Base-by-base conservation (phyloP, 1,140 invertebrate genomes). In the Tetraneura akinire region DNA sequence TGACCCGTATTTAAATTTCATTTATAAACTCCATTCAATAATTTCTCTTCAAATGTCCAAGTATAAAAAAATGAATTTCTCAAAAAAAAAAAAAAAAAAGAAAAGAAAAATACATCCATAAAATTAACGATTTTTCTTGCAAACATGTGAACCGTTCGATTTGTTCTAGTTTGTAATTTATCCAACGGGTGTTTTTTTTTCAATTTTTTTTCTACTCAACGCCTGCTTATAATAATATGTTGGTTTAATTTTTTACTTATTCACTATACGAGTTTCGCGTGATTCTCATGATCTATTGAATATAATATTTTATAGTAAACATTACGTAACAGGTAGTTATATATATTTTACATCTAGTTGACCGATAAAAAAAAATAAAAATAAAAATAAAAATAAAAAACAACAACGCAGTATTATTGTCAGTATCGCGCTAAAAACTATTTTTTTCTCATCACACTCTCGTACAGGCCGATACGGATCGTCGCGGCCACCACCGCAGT, bases 331-430 rank as follows among this genome's bases (percentile, higher is more conserved):
- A 14, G 14, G 14, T 57, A 47, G 21, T 45, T 26, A 62, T 47
- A 78, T 37, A 78, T 62, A n/a, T n/a, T n/a, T n/a, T n/a, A n/a
- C n/a, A n/a, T 4, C 3, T n/a, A 14, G 37, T 45, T 74, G 37
- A 60, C 55, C 74, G 74, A 45, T 29, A 62, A 78, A 76, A 78
- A 78, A 60, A 37, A 37, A n/a, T n/a, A n/a, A n/a, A n/a, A n/a
- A n/a, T n/a, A n/a, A n/a, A n/a, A n/a, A n/a, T n/a, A n/a, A n/a
- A n/a, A n/a, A n/a, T n/a, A 37, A 37, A 37, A 37, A 37, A 37
- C 32, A 37, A 37, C 42, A 60, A 76, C n/a, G n/a, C 9, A 76
- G 18, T 47, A 8, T 37, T 37, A 37, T 37, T 37, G 32, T 37
- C 14, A 16, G 42, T 73, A 53, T 18, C 21, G 32, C 37, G 14